These are phyloP conservation scores for Nowickia ferox DNA, from an alignment of 2,888 invertebrate species.

Conservation along the genomic window DNA sequence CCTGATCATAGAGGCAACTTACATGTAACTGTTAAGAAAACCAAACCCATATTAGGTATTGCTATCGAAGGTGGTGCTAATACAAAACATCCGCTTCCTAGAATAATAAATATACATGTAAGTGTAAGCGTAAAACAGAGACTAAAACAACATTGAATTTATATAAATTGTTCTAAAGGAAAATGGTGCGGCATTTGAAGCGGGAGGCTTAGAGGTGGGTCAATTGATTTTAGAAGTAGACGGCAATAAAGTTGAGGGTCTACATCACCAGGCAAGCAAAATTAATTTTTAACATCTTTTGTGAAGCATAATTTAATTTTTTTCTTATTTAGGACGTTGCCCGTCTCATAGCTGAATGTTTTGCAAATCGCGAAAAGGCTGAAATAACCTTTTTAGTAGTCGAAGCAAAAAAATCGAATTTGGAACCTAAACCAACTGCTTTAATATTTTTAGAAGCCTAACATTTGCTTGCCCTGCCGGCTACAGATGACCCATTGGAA, in stretches of 20 bases:
- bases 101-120: constrained; percentile 98
- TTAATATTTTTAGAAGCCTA: constrained; percentile 96
- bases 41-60: constrained; percentile 96
- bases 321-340: constrained; percentile 88
- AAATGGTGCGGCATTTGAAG: constrained; percentile 96
- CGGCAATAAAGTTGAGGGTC: constrained; percentile 90
- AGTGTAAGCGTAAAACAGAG: constrained; percentile 80
- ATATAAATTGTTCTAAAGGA: constrained; percentile 86
- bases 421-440: constrained; percentile 95
- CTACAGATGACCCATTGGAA: constrained; percentile 84
- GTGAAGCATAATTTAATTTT: not conserved
- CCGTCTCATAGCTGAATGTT: constrained; percentile 95
- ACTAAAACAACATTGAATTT: not conserved
- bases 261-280: constrained; percentile 88
- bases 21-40: constrained; percentile 95
- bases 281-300: not conserved
- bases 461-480: constrained; percentile 94
- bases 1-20: constrained; percentile 94
- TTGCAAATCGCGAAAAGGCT: constrained; percentile 92
- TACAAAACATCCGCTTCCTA: constrained; percentile 96
- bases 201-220: constrained; percentile 96
- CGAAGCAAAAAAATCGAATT: constrained; percentile 95
- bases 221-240: constrained; percentile 97
- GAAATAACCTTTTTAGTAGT: constrained; percentile 97
- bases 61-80: constrained; percentile 99